Evolutionary conservation across 2,888 invertebrate species (phyloP), one percentile per base, ranked within the genome.

Genomic region (Thalpophila matura): DNA sequence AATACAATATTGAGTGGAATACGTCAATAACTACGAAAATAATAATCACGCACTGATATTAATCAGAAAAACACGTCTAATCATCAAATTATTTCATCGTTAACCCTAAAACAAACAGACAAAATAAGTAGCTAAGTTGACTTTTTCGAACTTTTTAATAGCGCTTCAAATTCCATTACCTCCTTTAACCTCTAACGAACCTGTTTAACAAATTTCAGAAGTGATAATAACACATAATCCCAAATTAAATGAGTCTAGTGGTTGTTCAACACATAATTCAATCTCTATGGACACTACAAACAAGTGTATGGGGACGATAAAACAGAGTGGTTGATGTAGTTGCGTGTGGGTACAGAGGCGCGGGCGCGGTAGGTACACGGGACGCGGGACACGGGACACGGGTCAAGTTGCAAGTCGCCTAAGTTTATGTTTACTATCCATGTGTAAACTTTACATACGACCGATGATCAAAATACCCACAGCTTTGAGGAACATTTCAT

Each of bases 251-350:
- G 77, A 80, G 75, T 77, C 68, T 74, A 62, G 66, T 73, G 68
- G 74, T 79, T 75, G 74, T 69, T 74, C 69, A 76, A 75, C 74
- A 78, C 83, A 83, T 85, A 84, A 81, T 85, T 83, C 82, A 82
- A 83, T 85, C 84, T 80, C 84, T 75, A 80, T 77, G 77, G 82
- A 81, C 83, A 79, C 79, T 79, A 77, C 83, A 85, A 84, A 85
- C 86, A 85, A 85, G 85, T 84, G 85, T 83, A 74, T 64, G 64
- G 76, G 64, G 79, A 81, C 77, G 85, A 85, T 85, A 85, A 84
- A 85, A 83, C 82, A 69, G 71, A 71, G 73, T 74, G 70, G 69
- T 71, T 72, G 73, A 77, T 80, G 82, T 80, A 69, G 73, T 69
- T 43, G 69, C 66, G 68, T 70, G 69, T 68, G 65, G 46, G 53